These are phyloP conservation scores for Oopsacas minuta DNA, from an alignment of 37 sponge, comb jelly and placozoan genomes.

Conservation along the genomic window DNA sequence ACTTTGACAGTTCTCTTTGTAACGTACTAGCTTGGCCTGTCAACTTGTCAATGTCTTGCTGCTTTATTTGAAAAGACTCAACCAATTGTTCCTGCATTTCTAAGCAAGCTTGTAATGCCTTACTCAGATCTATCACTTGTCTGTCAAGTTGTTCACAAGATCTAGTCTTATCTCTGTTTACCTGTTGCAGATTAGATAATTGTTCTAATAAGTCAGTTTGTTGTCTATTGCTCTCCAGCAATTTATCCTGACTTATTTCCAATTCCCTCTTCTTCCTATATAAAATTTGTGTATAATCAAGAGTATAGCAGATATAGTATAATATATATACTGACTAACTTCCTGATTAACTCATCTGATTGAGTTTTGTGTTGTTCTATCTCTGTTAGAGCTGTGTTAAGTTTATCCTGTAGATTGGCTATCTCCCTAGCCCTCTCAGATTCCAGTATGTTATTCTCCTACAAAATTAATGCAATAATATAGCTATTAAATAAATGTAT, in stretches of 20 bases:
- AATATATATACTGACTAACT: not conserved
- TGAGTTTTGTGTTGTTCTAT: not conserved
- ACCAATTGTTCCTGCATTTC: constrained; percentile 15
- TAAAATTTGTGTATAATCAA: not conserved
- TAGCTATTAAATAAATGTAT: not conserved
- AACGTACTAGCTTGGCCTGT: not conserved
- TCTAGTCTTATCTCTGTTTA: not conserved
- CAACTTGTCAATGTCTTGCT: constrained; percentile 5
- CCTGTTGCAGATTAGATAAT: not conserved
- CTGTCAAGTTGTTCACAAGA: not conserved
- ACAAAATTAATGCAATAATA: not conserved
- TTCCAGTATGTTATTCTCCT: not conserved
- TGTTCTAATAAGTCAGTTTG: not conserved
- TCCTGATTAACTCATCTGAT: not conserved
- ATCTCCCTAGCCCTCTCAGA: not conserved
- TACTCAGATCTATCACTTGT: not conserved
- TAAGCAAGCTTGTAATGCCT: not conserved
- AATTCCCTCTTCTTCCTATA: not conserved
- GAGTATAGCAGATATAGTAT: not conserved
- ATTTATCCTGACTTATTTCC: not conserved
- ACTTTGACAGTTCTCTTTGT: not conserved
- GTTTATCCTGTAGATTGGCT: not conserved
- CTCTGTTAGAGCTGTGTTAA: not conserved
- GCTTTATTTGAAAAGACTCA: not conserved
- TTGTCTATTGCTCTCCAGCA: not conserved